Percentiles rank a stretch among this genome's conserved stretches.
phyloP scores from a whole-genome alignment of 2,113 vertebrate genomes.

The Ahaetulla prasina region DNA sequence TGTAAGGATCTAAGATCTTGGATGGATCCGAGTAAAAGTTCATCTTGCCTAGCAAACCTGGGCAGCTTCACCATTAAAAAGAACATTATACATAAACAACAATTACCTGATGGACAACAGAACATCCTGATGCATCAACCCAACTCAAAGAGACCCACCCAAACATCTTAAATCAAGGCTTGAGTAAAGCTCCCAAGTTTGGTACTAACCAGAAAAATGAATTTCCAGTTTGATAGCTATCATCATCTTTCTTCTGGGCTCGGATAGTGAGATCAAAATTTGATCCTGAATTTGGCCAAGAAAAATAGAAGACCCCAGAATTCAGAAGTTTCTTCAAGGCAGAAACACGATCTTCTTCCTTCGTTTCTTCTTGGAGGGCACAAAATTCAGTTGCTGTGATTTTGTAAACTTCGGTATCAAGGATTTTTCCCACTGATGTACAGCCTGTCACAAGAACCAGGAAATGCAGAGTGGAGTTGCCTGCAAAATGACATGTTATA shows the following conservation, averaged over 20 bases:
- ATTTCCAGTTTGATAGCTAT: constrained; percentile 63
- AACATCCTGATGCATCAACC: background rate
- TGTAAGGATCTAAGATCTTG: background rate
- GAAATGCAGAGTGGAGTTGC: constrained; percentile 67
- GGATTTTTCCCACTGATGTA: constrained; percentile 72
- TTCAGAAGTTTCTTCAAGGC: constrained; percentile 72
- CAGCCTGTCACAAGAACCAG: constrained; percentile 79
- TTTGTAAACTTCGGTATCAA: constrained; percentile 76
- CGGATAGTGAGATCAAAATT: constrained; percentile 74
- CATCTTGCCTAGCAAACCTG: background rate
- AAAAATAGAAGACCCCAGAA: constrained; percentile 78
- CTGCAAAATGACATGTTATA: constrained; percentile 60
- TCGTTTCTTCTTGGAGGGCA: constrained; percentile 74
- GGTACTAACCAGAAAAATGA: constrained; percentile 77
- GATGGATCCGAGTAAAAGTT: background rate
- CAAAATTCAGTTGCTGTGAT: constrained; percentile 75
- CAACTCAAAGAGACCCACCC: background rate
- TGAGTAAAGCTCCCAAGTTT: background rate
- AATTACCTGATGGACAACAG: background rate
- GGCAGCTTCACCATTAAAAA: background rate
- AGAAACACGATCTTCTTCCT: constrained; percentile 69
- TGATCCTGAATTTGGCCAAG: constrained; percentile 70
- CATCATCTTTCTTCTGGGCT: constrained; percentile 72
- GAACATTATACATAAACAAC: background rate
- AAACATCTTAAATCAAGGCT: background rate